Evolutionary conservation across 2,797 vertebrate species (phyloP), one percentile per base, ranked within the genome.

Genomic region (Phataginus tricuspis): DNA sequence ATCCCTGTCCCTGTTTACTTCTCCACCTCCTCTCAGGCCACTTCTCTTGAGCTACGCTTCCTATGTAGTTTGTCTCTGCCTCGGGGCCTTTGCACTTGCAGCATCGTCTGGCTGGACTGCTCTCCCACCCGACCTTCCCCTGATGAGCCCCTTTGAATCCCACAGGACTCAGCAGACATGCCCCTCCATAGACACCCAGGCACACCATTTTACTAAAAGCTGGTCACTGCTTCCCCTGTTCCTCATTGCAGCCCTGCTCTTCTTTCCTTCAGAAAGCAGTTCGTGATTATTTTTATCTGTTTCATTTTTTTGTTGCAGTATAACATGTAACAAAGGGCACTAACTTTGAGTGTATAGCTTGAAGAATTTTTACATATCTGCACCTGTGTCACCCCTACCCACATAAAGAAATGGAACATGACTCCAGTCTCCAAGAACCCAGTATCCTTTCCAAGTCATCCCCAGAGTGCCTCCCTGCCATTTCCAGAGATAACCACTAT

Each of bases 381-480:
- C 29, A 29, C 25, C 45, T 29, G 2, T 15, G 3, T 59, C 25
- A 16, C 19, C 2, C 39, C 23, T 15, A 45, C 12, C 23, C 37
- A 74, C 31, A 15, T 21, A 23, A n/a, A 66, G 79, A 66, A 21
- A 21, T 1, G 27, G 78, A 69, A 80, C 19, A n/a, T 49, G 0
- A 10, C 27, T 51, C 42, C 25, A 25, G 34, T 9, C 7, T 72
- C 66, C 7, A 10, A 39, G n/a, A 19, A 4, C 31, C 79, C 21
- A n/a, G 6, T 0, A 8, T 12, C 45, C 19, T 82, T 55, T 53
- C 29, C 42, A 74, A 34, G 51, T 34, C 57, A 4, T 49, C 4
- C 16, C 7, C 2, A 0, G 0, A 1, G 1, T 0, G 1, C 11
- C 23, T 39, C 75, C n/a, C 15, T 87, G 29, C 21, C 37, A 4